Percentiles rank a stretch among this genome's conserved stretches.
Evolutionary conservation across 1,140 invertebrate species (phyloP).

Genomic region (Cyrtorhinus lividipennis): DNA sequence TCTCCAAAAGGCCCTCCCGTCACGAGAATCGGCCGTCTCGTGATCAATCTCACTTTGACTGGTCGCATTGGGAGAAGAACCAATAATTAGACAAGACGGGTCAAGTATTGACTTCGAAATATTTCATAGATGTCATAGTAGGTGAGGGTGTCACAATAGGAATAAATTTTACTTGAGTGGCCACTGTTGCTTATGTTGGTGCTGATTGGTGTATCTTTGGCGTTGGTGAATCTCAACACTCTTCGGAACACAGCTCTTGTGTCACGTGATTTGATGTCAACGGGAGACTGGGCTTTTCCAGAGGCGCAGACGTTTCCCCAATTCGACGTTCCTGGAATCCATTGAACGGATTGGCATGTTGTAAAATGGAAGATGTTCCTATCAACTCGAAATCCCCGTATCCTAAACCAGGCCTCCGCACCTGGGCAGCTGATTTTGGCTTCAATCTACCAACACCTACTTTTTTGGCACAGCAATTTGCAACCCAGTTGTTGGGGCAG

Average conservation of each 20-base stretch:
- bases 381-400: too few species aligned
- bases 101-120: too few species aligned
- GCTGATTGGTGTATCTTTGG: neutral
- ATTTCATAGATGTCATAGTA: too few species aligned
- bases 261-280: neutral
- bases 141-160: too few species aligned
- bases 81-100: neutral
- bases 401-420: too few species aligned
- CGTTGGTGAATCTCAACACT: neutral
- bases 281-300: neutral
- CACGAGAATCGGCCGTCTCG: neutral
- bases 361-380: too few species aligned
- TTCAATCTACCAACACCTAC: too few species aligned
- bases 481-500: too few species aligned
- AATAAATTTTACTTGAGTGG: neutral
- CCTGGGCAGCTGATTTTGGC: too few species aligned
- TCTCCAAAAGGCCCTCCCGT: neutral
- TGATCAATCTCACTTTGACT: neutral
- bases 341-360: too few species aligned
- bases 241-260: neutral
- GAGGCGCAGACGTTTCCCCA: neutral
- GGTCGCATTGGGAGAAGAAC: neutral
- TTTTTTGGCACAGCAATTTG: too few species aligned
- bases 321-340: neutral
- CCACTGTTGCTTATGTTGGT: conserved; percentile 2